A percentile compares a stretch with the other conserved stretches of the same genome.
Conservation (phyloP, 2,113 vertebrate species). For the Cochlearius cochlearius region DNA sequence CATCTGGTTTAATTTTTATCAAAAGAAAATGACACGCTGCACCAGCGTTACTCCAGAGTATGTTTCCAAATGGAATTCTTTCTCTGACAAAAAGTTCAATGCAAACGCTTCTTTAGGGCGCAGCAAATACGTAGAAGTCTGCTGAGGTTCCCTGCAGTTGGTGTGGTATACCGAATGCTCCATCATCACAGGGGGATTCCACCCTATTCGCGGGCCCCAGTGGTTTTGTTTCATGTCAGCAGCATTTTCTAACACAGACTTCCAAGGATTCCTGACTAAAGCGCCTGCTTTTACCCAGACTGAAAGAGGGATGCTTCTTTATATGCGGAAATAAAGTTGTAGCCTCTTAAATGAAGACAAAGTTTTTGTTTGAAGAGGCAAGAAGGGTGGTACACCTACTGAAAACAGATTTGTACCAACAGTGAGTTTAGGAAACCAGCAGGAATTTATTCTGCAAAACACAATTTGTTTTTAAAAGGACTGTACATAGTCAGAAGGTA, state of each 20-base stretch:
- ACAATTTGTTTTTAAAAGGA: neutral
- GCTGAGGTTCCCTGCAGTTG: neutral
- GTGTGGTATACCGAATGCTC: fast-evolving
- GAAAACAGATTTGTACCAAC: neutral
- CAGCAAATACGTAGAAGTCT: neutral
- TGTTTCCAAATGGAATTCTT: neutral
- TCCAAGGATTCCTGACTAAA: neutral
- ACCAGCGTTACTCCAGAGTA: neutral
- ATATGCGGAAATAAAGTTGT: neutral
- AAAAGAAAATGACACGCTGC: neutral
- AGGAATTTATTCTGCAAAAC: neutral
- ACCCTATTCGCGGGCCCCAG: fast-evolving
- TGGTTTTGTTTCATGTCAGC: neutral
- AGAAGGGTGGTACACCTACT: neutral
- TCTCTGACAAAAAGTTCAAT: neutral
- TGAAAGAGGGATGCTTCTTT: neutral
- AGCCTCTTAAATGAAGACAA: neutral
- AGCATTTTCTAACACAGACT: neutral
- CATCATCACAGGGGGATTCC: neutral
- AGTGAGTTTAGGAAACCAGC: neutral
- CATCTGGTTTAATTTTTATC: neutral
- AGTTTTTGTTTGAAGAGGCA: neutral
- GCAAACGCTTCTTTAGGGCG: neutral
- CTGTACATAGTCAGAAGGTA: neutral
- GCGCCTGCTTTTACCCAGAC: neutral